Base-by-base conservation (phyloP, 2,888 invertebrate species). In the Eurytoma californica region DNA sequence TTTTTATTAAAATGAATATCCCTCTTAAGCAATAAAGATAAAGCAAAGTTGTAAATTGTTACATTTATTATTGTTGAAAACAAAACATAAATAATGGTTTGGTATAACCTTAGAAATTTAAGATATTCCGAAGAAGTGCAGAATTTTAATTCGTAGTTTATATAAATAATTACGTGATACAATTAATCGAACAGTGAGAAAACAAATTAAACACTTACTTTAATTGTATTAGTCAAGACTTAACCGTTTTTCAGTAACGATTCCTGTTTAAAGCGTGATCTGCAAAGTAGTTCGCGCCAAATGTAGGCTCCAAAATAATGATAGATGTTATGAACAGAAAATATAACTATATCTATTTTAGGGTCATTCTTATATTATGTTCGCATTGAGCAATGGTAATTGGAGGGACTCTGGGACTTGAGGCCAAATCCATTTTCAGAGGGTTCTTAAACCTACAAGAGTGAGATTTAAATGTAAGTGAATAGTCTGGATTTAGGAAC, bases 231-330 rank as follows among this genome's bases (percentile, higher is more conserved):
- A 63, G 57, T 61, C 57, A 16, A 68, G 24, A 67, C 16, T 68
- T 68, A 80, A 76, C 76, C 72, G 79, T 63, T 72, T 75, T 67
- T 9, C 58, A 51, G 39, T 30, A 14, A 53, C 30, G 58, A 49
- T 61, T 66, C 51, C 57, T 72, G 72, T 80, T 80, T 74, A 67
- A 72, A 80, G 76, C 70, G 72, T 76, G 79, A 80, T 72, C 75
- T 72, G 28, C 14, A 66, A 74, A 57, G 49, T 66, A 24, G 72
- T 80, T 80, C 79, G 79, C 79, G 79, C 79, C 79, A 80, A 80
- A 80, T 79, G 68, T 67, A 39, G 30, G 61, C 49, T 24, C 67
- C 49, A 72, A 76, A 80, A 72, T 58, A 61, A 80, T 75, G 57
- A 72, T 72, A 70, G 18, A 61, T 61, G 39, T 39, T 39, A 39